Evolutionary conservation across 35 echinoderm and acorn worm genomes (phyloP), one percentile per base, ranked within the genome.

Genomic region (Heliocidaris tuberculata): DNA sequence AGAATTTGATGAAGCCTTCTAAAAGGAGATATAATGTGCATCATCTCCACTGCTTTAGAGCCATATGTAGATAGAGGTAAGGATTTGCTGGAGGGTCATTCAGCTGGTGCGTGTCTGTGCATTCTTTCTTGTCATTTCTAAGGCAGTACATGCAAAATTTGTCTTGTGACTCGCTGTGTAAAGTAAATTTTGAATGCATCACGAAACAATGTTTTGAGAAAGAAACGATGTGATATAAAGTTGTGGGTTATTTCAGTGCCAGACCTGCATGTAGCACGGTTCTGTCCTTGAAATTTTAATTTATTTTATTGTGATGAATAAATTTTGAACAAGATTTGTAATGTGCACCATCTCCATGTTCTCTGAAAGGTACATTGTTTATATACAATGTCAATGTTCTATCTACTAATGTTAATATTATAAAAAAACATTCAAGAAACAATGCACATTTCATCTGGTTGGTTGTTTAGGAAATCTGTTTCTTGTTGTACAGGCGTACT

Each of bases 1-100:
- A 13, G 91, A 93, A 48, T 93, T 93, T n/a, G 91, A 93, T 29
- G 50, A 49, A 93, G 31, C 31, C 6, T 93, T 89, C 47, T 89
- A 89, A 78, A 42, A 42, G 87, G 32, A 89, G 87, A 31, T 47
- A 89, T 15, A 47, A 89, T 89, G 10, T 78, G 21, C 65, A 78
- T 24, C 65, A 78, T 78, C 65, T 78, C 65, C 65, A 21, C 19
- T 78, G 65, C 65, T 78, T 78, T 78, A 7, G 3, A n/a, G 35
- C 35, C 35, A 42, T 3, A 42, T 42, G 35, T 42, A 42, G 35
- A n/a, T 78, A 56, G 21, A n/a, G 27, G 65, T 17, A 78, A 24
- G 65, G 6, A n/a, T 78, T 27, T 78, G 6, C 27, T 78, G 8
- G 27, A 78, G 6, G 19, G 65, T 19, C 21, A 24, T n/a, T 19